phyloP scores from a whole-genome alignment of 2,888 invertebrate genomes.

The Diaphora mendica region DNA sequence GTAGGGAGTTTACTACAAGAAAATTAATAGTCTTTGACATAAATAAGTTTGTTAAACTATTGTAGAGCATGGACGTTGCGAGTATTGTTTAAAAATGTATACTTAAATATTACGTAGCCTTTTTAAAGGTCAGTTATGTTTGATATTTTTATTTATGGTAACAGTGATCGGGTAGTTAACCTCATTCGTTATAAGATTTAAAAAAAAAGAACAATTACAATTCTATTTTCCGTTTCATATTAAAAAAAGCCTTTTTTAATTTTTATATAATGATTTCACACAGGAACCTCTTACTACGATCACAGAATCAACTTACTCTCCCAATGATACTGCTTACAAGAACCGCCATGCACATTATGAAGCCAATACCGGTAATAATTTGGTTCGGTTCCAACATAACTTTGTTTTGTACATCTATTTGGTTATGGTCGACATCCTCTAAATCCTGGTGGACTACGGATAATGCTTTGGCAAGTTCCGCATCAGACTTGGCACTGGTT shows the following conservation, averaged over 20 bases:
- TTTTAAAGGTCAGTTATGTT: background rate
- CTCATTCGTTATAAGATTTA: background rate
- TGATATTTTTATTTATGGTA: background rate
- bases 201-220: background rate
- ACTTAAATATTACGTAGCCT: background rate
- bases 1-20: no score
- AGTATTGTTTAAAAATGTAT: no score
- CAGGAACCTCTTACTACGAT: constrained; percentile 13
- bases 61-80: background rate
- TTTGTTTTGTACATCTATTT: constrained; percentile 50
- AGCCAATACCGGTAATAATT: constrained; percentile 71
- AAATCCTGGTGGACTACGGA: constrained; percentile 76
- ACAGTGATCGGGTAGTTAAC: background rate
- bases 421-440: constrained; percentile 69
- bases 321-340: constrained; percentile 75
- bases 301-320: constrained; percentile 70
- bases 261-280: constrained; percentile 6
- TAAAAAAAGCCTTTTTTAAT: background rate
- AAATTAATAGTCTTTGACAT: no score
- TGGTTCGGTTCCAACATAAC: constrained; percentile 70
- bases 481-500: constrained; percentile 76
- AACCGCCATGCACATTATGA: constrained; percentile 71
- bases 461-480: constrained; percentile 73
- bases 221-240: background rate
- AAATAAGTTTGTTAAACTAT: background rate